These are phyloP conservation scores for Exocentrus adspersus DNA, from an alignment of 2,888 invertebrate species.

Conservation along the genomic window DNA sequence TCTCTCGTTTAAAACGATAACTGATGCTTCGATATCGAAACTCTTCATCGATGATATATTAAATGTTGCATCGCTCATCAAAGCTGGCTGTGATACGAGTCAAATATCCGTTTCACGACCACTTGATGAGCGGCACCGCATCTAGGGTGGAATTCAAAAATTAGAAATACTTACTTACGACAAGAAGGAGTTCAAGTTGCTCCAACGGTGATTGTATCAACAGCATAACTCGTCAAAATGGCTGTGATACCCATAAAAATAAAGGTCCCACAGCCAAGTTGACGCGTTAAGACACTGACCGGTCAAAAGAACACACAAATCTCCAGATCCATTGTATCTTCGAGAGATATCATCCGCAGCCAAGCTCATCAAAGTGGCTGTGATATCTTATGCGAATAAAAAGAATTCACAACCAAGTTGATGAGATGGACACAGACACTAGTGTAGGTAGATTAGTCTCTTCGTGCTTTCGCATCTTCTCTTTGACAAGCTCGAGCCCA, in stretches of 20 bases:
- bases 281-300: constrained; percentile 71
- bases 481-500: constrained; percentile 56
- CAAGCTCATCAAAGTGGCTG: constrained; percentile 98
- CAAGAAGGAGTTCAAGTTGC: constrained; percentile 2
- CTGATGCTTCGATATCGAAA: too few species aligned
- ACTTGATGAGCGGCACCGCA: constrained; percentile 83
- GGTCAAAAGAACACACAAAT: too few species aligned
- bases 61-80: constrained; percentile 83
- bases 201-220: constrained; percentile 61
- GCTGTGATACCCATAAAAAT: constrained; percentile 82
- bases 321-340: too few species aligned
- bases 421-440: constrained; percentile 71
- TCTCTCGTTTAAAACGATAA: not conserved
- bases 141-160: constrained; percentile 17
- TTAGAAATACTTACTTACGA: constrained; percentile 12
- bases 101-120: constrained; percentile 82
- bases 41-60: constrained; percentile 14
- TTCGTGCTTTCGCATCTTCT: not conserved
- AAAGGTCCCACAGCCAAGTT: constrained; percentile 83
- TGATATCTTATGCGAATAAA: constrained; percentile 83
- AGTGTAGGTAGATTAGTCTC: not conserved
- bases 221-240: constrained; percentile 93
- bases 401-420: constrained; percentile 91
- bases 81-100: constrained; percentile 98
- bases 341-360: constrained; percentile 63